Conservation (phyloP, 1,140 invertebrate genomes). For the Trialeurodes vaporariorum region DNA sequence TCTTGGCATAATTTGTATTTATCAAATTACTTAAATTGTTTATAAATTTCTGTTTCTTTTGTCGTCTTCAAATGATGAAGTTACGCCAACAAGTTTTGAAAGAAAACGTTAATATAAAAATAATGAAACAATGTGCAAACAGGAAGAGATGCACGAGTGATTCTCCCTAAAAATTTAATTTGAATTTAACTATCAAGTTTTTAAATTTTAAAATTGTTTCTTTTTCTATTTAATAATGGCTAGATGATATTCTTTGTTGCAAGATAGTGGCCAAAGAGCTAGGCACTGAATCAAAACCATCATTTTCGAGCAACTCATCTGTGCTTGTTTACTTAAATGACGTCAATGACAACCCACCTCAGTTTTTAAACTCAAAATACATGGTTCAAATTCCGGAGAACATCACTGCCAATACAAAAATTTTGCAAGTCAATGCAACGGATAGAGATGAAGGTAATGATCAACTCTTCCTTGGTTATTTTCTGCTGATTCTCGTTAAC, state of each 20-base stretch:
- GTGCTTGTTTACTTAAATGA: constrained; percentile 73
- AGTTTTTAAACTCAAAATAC: constrained; percentile 61
- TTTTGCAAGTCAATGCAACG: constrained; percentile 48
- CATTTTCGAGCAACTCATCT: constrained; percentile 46
- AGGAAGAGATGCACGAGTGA: no score
- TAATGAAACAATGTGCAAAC: no score
- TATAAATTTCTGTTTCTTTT: no score
- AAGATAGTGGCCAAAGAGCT: constrained; percentile 69
- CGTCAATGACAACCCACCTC: constrained; percentile 78
- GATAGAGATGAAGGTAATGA: constrained; percentile 45
- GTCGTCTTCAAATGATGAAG: no score
- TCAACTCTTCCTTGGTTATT: no score
- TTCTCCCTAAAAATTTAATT: not conserved
- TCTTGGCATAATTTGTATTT: no score
- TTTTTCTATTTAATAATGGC: constrained; percentile 4
- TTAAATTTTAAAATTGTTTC: no score
- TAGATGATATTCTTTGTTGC: constrained; percentile 18
- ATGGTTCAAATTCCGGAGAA: constrained; percentile 65
- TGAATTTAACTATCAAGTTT: not conserved
- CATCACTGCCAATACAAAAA: constrained; percentile 55
- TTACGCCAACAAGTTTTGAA: no score
- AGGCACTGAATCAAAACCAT: constrained; percentile 4
- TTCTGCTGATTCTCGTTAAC: no score
- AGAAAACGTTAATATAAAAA: no score
- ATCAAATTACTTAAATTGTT: no score